These are phyloP conservation scores for Euzophera pinguis DNA, from an alignment of 2,888 invertebrate species.

Conservation along the genomic window DNA sequence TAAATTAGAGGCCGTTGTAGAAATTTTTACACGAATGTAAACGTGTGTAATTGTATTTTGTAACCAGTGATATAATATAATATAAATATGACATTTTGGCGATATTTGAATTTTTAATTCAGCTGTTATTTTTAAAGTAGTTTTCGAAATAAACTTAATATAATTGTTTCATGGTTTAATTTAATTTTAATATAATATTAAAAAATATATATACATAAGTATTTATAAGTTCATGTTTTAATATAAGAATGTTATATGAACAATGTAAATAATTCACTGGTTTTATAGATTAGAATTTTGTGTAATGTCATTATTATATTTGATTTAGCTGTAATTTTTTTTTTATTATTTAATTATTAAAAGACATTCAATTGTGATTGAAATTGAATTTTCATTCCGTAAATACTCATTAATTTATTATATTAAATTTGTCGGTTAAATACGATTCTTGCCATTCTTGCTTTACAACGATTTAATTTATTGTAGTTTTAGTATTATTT, in stretches of 20 bases:
- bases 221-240: neutral
- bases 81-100: neutral
- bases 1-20: slow-evolving; percentile 21
- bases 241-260: neutral
- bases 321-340: neutral
- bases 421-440: slow-evolving; percentile 6
- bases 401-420: slow-evolving; percentile 12
- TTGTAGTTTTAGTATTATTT: slow-evolving; percentile 18
- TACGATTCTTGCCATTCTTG: slow-evolving; percentile 23
- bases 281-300: slow-evolving; percentile 3
- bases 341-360: neutral
- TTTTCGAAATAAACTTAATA: neutral
- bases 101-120: neutral
- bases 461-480: slow-evolving; percentile 30
- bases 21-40: slow-evolving; percentile 12
- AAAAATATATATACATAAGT: neutral
- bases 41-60: neutral
- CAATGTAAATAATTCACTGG: slow-evolving; percentile 13
- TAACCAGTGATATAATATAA: neutral
- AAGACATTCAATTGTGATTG: neutral
- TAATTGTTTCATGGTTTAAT: neutral
- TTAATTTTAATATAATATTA: no score
- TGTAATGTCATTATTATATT: neutral
- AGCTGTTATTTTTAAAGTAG: neutral
- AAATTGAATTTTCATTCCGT: slow-evolving; percentile 10